Percentiles rank a stretch among this genome's conserved stretches.
Conservation (phyloP, 2,797 vertebrate species). For the Salarias fasciatus region DNA sequence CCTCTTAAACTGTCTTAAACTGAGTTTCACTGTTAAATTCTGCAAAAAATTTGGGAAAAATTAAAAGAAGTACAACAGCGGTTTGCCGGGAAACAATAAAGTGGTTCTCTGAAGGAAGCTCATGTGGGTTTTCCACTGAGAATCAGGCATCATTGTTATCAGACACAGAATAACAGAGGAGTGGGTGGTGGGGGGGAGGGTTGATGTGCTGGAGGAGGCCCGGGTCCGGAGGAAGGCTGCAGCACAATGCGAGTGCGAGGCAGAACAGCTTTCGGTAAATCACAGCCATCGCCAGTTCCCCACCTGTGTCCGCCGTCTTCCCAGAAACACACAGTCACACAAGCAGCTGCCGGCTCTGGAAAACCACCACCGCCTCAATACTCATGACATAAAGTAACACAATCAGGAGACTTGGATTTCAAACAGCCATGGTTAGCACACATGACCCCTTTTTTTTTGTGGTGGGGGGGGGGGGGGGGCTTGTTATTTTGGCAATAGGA, state of each 20-base stretch:
- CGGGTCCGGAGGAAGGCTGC: constrained; percentile 68
- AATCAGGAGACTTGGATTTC: constrained; percentile 37
- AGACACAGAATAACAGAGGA: constrained; percentile 50
- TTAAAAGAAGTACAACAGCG: constrained; percentile 46
- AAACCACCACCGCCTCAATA: constrained; percentile 38
- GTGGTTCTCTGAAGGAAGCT: constrained; percentile 45
- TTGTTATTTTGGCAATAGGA: constrained; percentile 38
- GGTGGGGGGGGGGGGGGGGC: constrained; percentile 38
- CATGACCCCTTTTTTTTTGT: constrained; percentile 37
- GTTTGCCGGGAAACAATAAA: constrained; percentile 53
- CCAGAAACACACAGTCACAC: constrained; percentile 68
- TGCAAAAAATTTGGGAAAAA: no score
- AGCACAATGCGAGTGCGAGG: constrained; percentile 68
- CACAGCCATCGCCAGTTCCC: constrained; percentile 74
- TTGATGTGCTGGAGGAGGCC: constrained; percentile 57
- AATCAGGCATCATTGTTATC: constrained; percentile 69
- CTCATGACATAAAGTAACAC: constrained; percentile 42
- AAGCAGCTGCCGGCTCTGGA: constrained; percentile 56
- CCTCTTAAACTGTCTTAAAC: no score
- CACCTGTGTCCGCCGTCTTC: constrained; percentile 78
- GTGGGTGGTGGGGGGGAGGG: constrained; percentile 37
- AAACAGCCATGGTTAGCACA: constrained; percentile 36
- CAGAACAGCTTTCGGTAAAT: constrained; percentile 72
- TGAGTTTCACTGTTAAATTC: no score
- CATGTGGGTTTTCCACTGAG: constrained; percentile 56